Conservation (phyloP, 30 jellyfish, hydroid and myxozoan species). For the Mastigias papua region DNA sequence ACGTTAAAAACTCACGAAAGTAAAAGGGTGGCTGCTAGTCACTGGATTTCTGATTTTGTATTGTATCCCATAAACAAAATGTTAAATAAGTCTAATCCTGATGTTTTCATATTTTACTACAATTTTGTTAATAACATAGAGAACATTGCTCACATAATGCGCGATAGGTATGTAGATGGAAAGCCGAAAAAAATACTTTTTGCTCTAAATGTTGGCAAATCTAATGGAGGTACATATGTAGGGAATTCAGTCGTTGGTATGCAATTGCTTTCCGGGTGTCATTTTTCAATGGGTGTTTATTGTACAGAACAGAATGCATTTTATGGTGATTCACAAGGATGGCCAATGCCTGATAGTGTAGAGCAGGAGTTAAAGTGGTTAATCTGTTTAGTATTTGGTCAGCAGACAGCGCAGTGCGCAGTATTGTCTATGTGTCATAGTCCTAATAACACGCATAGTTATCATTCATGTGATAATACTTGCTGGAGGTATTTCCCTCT, state of each 20-base stretch:
- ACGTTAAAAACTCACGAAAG: not conserved
- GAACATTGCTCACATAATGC: not conserved
- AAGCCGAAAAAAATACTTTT: not conserved
- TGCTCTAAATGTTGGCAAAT: not conserved
- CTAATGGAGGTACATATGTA: not conserved
- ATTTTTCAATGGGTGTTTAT: slow-evolving; percentile 31
- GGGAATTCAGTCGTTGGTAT: not conserved
- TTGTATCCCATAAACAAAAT: not conserved
- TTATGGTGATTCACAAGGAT: slow-evolving; percentile 41
- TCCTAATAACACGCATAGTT: not conserved
- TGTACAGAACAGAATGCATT: not conserved
- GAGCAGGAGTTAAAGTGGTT: not conserved
- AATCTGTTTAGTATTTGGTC: not conserved
- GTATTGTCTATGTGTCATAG: not conserved
- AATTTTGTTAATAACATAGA: not conserved
- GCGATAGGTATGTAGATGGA: not conserved
- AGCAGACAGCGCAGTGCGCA: not conserved
- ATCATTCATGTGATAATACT: not conserved
- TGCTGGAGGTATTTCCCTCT: not conserved
- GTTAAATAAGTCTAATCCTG: not conserved
- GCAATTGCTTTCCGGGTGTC: not conserved
- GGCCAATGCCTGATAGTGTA: slow-evolving; percentile 18
- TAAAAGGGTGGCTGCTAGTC: not conserved
- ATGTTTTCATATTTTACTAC: not conserved
- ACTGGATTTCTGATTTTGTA: not conserved